Evolutionary conservation across 2,113 vertebrate genomes (phyloP).

Genomic region (Pterocles gutturalis): DNA sequence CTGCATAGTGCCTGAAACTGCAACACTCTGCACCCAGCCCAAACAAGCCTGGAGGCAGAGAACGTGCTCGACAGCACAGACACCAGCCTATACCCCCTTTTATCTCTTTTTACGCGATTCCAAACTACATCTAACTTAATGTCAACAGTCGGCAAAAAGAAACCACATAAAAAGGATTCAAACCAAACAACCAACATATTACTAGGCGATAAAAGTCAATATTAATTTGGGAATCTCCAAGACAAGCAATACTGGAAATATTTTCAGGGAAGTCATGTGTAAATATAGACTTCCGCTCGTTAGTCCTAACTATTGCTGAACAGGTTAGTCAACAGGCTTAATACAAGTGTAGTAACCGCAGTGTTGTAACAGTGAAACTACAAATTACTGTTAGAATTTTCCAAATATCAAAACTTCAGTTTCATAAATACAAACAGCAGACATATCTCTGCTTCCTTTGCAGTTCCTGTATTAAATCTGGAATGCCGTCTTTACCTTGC

Average conservation of each 20-base stretch:
- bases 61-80: background rate
- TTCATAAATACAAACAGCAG: background rate
- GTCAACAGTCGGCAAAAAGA: background rate
- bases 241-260: background rate
- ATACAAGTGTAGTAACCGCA: accelerated
- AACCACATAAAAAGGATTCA: background rate
- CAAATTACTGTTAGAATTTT: background rate
- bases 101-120: background rate
- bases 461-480: background rate
- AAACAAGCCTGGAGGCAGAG: background rate
- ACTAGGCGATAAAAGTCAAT: background rate
- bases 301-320: background rate
- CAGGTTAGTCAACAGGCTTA: background rate
- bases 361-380: accelerated
- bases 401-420: accelerated
- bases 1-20: background rate
- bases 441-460: background rate
- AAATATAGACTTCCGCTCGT: background rate
- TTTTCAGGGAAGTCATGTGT: background rate
- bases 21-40: background rate
- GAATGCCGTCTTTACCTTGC: background rate
- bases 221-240: background rate
- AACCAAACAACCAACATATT: background rate
- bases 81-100: background rate
- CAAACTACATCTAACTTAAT: background rate